These are phyloP conservation scores for Cydia strobilella DNA, from an alignment of 1,140 invertebrate genomes.

Conservation along the genomic window DNA sequence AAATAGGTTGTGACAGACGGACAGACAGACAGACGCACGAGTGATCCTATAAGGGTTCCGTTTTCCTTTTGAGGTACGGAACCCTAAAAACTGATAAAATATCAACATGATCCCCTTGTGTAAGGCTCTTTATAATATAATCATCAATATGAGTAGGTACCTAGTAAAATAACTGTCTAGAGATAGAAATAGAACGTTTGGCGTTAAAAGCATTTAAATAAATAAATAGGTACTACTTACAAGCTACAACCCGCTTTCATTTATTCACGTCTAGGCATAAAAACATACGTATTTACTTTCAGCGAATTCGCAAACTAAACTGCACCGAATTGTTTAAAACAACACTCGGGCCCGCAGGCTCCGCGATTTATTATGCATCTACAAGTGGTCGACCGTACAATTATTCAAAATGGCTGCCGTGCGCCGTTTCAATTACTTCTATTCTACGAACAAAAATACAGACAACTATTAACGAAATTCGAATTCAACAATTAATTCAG, in stretches of 20 bases:
- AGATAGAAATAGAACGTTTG: no score
- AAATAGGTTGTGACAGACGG: no score
- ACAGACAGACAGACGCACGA: no score
- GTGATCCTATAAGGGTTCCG: no score
- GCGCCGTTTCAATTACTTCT: not conserved
- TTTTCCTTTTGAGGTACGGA: no score
- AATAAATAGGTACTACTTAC: not conserved
- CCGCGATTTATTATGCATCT: constrained; percentile 3
- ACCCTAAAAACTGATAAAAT: no score
- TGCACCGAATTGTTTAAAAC: not conserved
- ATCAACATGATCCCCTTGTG: no score
- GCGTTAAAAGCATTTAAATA: no score
- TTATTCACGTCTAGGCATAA: not conserved
- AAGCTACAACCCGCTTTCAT: not conserved
- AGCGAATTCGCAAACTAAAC: not conserved
- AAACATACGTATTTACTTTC: not conserved
- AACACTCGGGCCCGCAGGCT: not conserved
- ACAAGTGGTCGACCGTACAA: constrained; percentile 15
- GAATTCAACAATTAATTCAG: not conserved
- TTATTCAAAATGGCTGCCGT: constrained; percentile 3
- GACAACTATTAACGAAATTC: not conserved
- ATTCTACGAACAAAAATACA: not conserved
- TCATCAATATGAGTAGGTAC: no score
- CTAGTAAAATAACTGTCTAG: no score
- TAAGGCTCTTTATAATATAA: no score